Evolutionary conservation across 2,797 vertebrate genomes (phyloP).

Genomic region (Eulemur coronatus): DNA sequence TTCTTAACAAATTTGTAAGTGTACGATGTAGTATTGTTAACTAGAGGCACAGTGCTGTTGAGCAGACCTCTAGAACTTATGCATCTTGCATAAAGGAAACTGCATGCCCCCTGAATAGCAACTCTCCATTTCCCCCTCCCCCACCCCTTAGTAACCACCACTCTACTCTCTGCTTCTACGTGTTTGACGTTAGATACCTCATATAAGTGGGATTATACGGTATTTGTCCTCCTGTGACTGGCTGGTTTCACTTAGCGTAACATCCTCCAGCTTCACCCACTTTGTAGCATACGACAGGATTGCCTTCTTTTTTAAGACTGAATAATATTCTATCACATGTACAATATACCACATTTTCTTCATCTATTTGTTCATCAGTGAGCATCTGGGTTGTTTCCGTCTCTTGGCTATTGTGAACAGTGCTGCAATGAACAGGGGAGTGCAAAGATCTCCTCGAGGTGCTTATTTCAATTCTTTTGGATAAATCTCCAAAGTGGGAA

Average conservation of each 20-base stretch:
- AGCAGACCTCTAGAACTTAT: background rate
- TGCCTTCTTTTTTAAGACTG: background rate
- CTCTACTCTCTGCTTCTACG: background rate
- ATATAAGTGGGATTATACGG: accelerated
- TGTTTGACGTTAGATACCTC: background rate
- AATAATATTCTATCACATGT: background rate
- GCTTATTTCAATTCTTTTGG: background rate
- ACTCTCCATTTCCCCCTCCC: background rate
- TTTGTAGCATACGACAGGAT: too few relatives aligned
- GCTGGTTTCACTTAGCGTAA: background rate
- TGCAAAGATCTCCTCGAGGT: background rate
- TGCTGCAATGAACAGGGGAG: background rate
- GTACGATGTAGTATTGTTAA: background rate
- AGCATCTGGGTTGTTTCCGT: background rate
- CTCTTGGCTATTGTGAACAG: background rate
- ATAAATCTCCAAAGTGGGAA: background rate
- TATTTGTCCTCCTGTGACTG: background rate
- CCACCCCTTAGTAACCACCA: accelerated
- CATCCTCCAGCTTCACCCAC: background rate
- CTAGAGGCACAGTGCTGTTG: accelerated
- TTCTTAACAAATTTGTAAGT: background rate
- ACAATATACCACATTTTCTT: background rate
- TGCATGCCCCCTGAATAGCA: background rate
- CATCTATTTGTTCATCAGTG: background rate
- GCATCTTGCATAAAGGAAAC: background rate